Evolutionary conservation across 2,888 invertebrate species (phyloP).

Genomic region (Aspidapion aeneum): DNA sequence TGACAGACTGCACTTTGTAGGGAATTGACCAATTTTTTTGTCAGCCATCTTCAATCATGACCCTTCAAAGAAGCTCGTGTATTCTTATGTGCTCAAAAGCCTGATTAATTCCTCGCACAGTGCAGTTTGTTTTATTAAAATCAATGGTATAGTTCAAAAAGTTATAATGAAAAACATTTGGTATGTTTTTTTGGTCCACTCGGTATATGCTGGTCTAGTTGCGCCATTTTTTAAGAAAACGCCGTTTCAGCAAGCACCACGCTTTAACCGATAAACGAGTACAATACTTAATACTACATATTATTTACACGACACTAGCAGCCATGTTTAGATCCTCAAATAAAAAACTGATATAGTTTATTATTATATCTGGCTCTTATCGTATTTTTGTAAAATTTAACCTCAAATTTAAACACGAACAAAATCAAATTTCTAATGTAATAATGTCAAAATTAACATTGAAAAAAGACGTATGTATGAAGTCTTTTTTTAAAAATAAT

Average conservation of each 20-base stretch:
- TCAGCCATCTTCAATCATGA: no score
- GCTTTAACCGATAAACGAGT: conserved; percentile 43
- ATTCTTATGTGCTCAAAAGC: no score
- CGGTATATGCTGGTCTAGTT: no score
- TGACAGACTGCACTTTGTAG: no score
- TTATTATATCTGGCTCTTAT: conserved; percentile 14
- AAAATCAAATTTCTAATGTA: no score
- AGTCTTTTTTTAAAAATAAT: neutral
- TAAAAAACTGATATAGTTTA: conserved; percentile 29
- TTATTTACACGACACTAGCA: conserved; percentile 44
- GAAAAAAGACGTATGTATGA: neutral
- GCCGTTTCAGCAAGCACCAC: conserved; percentile 37
- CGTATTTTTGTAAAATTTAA: conserved; percentile 15
- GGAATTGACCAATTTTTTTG: no score
- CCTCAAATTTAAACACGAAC: conserved; percentile 17
- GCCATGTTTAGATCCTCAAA: conserved; percentile 43
- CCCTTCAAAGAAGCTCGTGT: no score
- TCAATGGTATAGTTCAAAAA: no score
- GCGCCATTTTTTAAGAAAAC: neutral
- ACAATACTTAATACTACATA: conserved; percentile 43
- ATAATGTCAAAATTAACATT: neutral
- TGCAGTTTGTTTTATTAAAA: no score
- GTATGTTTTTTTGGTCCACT: no score
- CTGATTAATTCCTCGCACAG: no score
- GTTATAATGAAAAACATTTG: no score